phyloP scores from a whole-genome alignment of 2,113 vertebrate species.

The Ophthalmolycus amberensis region DNA sequence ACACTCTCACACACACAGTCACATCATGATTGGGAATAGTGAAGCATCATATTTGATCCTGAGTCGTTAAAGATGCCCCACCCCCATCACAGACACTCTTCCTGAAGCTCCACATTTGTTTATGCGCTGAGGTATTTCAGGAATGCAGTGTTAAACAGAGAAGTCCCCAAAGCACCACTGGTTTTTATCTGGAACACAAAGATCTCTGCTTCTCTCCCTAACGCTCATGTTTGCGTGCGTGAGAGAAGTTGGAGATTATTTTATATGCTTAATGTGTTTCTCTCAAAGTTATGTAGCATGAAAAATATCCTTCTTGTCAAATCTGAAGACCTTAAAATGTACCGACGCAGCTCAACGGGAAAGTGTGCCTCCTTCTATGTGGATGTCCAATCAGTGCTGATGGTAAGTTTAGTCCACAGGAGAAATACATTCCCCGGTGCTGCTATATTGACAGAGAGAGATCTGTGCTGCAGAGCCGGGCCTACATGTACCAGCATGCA shows the following conservation, averaged over 20 bases:
- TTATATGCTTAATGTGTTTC: not conserved
- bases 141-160: constrained; percentile 44
- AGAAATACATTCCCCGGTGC: too few relatives aligned
- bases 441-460: too few relatives aligned
- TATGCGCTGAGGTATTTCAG: constrained; percentile 36
- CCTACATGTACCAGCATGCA: too few relatives aligned
- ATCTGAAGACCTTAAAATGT: too few relatives aligned
- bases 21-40: too few relatives aligned
- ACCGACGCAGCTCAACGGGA: too few relatives aligned
- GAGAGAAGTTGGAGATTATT: not conserved
- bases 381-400: too few relatives aligned
- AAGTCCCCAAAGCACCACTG: constrained; percentile 29
- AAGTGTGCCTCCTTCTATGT: too few relatives aligned
- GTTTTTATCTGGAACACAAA: not conserved
- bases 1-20: not conserved
- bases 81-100: not conserved
- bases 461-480: too few relatives aligned
- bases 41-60: not conserved
- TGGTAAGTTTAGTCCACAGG: too few relatives aligned
- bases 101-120: constrained; percentile 28
- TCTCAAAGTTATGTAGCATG: too few relatives aligned
- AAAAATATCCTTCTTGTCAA: not conserved
- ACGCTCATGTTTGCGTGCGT: too few relatives aligned
- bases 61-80: not conserved
- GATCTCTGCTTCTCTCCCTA: not conserved